These are phyloP conservation scores for Hylaeus volcanicus DNA, from an alignment of 1,140 invertebrate species.

Conservation along the genomic window DNA sequence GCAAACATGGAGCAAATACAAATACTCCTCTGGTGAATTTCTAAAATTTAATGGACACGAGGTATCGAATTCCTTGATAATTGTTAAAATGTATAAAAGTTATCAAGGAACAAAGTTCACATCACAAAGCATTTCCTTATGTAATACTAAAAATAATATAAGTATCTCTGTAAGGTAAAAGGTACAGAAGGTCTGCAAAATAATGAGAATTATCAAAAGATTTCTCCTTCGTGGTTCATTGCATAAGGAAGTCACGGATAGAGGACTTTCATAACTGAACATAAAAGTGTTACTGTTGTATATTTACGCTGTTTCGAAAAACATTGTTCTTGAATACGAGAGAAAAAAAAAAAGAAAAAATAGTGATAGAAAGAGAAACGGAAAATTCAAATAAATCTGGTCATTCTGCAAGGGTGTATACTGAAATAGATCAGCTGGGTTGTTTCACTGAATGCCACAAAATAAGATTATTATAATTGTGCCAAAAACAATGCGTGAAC, in stretches of 20 bases:
- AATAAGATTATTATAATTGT: constrained; percentile 70
- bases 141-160: too few species aligned
- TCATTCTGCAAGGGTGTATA: constrained; percentile 52
- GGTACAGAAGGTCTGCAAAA: background rate
- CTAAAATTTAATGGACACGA: background rate
- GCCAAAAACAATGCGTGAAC: constrained; percentile 60
- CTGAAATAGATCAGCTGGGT: constrained; percentile 75
- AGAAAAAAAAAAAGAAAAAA: background rate
- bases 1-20: background rate
- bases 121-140: background rate
- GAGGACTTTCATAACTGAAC: background rate
- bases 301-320: background rate
- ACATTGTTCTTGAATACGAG: background rate
- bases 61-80: background rate
- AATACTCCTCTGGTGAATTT: background rate
- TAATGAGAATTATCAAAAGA: background rate
- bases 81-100: constrained; percentile 3
- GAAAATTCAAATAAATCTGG: constrained; percentile 45
- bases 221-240: constrained; percentile 23
- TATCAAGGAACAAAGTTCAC: background rate
- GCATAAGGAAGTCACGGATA: constrained; percentile 33
- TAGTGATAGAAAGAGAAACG: background rate
- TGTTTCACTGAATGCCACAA: constrained; percentile 58
- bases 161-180: background rate
- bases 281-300: constrained; percentile 10